These are phyloP conservation scores for Heteromurus nitidus DNA, from an alignment of 2,888 invertebrate species.

Conservation along the genomic window DNA sequence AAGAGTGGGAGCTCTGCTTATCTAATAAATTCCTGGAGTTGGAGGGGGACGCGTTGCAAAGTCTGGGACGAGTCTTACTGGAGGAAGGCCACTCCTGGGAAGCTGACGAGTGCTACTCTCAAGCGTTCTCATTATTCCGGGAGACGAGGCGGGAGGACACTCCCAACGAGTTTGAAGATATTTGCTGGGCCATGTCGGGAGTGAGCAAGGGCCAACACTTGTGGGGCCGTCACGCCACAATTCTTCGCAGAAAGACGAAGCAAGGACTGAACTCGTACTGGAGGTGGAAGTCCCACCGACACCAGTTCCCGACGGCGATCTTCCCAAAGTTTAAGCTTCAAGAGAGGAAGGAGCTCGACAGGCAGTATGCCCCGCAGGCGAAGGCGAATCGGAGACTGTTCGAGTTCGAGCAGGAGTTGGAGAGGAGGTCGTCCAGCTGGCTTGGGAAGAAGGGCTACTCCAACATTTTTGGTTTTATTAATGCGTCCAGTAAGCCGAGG, in stretches of 20 bases:
- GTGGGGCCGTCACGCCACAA: slow-evolving; percentile 19
- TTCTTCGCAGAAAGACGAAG: background rate
- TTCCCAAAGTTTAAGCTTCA: background rate
- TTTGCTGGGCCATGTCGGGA: slow-evolving; percentile 32
- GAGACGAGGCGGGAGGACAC: slow-evolving; percentile 29
- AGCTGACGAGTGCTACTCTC: slow-evolving; percentile 29
- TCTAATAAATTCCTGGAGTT: slow-evolving; percentile 16
- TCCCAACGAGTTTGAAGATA: slow-evolving; percentile 28
- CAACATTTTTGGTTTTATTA: slow-evolving; percentile 16
- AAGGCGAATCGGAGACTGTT: slow-evolving; percentile 4
- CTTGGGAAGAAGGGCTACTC: background rate
- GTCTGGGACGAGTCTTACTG: slow-evolving; percentile 12
- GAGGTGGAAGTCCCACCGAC: slow-evolving; percentile 19
- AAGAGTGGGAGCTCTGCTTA: slow-evolving; percentile 5
- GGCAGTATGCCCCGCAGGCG: background rate
- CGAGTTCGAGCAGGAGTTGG: slow-evolving; percentile 8
- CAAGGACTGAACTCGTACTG: background rate
- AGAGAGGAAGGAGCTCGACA: background rate
- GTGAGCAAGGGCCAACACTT: slow-evolving; percentile 20
- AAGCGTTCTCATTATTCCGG: background rate
- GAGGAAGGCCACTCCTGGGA: slow-evolving; percentile 40
- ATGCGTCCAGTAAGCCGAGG: slow-evolving; percentile 15
- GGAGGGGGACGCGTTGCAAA: slow-evolving; percentile 14
- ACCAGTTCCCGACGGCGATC: background rate
- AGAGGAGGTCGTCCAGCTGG: background rate